Percentiles rank a stretch among this genome's conserved stretches.
Conservation (phyloP, 2,888 invertebrate species). For the Eledone cirrhosa region DNA sequence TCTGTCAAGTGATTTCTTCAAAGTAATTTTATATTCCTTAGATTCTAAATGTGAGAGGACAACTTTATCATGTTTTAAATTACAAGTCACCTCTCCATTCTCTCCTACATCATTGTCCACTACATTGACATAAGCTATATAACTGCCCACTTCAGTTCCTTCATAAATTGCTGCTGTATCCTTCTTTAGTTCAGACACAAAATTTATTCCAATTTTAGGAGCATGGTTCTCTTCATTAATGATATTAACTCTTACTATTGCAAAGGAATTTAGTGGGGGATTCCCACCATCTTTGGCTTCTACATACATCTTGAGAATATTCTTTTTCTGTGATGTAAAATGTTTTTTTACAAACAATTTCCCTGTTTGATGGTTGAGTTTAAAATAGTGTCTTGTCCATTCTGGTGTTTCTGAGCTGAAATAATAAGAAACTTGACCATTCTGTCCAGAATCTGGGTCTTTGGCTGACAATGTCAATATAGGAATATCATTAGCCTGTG, state of each 20-base stretch:
- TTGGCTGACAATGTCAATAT: conserved; percentile 3
- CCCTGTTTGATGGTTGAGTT: not conserved
- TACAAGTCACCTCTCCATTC: too few relatives aligned
- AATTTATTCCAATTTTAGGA: too few relatives aligned
- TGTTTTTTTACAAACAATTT: not conserved
- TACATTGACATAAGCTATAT: too few relatives aligned
- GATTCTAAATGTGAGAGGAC: too few relatives aligned
- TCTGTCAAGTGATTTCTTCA: too few relatives aligned
- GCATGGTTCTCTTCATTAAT: conserved; percentile 88
- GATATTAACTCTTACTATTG: conserved; percentile 69
- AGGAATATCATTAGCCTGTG: not conserved
- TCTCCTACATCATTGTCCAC: too few relatives aligned
- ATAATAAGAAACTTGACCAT: conserved; percentile 17
- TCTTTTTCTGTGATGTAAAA: conserved; percentile 71
- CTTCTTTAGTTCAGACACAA: too few relatives aligned
- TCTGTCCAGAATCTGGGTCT: conserved; percentile 14
- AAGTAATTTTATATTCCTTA: too few relatives aligned
- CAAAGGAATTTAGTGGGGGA: conserved; percentile 60
- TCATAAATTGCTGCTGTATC: too few relatives aligned
- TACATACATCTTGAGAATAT: conserved; percentile 69
- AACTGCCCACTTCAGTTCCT: too few relatives aligned
- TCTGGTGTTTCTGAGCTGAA: conserved; percentile 9
- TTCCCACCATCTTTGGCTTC: not conserved
- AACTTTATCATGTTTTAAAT: too few relatives aligned
- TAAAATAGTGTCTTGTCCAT: not conserved